A percentile compares a stretch with the other conserved stretches of the same genome.
Conservation (phyloP, 2,888 invertebrate species). For the Colostygia pectinataria region DNA sequence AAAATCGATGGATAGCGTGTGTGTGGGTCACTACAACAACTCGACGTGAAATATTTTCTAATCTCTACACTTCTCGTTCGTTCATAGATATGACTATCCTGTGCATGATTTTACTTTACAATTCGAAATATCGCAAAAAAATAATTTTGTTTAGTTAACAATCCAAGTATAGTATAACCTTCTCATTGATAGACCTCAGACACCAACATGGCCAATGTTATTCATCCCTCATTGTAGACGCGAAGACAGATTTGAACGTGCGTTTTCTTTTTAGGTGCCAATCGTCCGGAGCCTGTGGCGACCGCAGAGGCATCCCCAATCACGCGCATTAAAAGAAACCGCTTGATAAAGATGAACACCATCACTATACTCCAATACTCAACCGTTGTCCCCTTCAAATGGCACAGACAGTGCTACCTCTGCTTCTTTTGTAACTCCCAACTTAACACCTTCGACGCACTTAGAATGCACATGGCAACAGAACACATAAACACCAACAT, state of each 20-base stretch:
- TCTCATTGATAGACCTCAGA: no score
- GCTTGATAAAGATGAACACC: conserved; percentile 68
- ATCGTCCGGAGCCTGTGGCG: conserved; percentile 20
- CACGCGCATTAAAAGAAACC: conserved; percentile 65
- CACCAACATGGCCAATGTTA: no score
- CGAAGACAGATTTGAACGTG: conserved; percentile 19
- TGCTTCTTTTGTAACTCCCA: conserved; percentile 72
- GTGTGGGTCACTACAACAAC: no score
- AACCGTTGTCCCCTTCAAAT: conserved; percentile 68
- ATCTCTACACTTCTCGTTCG: no score
- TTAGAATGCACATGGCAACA: conserved; percentile 66
- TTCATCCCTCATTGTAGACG: no score
- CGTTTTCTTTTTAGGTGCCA: conserved; percentile 67
- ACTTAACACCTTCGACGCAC: conserved; percentile 51
- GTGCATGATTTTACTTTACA: no score
- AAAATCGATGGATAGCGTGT: no score
- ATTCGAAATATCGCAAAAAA: no score
- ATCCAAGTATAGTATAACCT: no score
- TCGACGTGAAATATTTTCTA: no score
- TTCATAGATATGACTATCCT: no score
- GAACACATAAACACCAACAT: conserved; percentile 57
- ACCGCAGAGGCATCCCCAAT: conserved; percentile 48
- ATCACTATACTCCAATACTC: conserved; percentile 62
- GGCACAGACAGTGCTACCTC: conserved; percentile 70
- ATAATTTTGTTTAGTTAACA: no score